Evolutionary conservation across 2,113 vertebrate species (phyloP), one percentile per base, ranked within the genome.

Genomic region (Blennius ocellaris): DNA sequence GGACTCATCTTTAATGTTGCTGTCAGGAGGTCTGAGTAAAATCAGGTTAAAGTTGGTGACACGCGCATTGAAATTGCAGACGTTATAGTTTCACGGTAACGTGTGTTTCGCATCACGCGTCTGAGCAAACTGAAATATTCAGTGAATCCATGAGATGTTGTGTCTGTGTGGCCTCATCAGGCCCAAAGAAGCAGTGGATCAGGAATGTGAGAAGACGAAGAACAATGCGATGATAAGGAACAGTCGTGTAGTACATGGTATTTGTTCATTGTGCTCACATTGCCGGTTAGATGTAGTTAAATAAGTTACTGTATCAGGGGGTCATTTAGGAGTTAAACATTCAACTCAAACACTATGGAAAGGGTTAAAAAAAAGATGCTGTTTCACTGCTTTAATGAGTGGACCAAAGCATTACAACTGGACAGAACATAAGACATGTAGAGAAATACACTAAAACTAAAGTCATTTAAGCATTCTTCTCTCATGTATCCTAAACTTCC

Each of bases 361-460:
- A 63, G 52, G 56, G 12, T 36, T 36, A 53, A 75, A 86, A 75
- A 86, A 86, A 75, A 72, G 8, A 67, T 47, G 39, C 43, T 73
- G 72, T 71, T 78, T 67, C 65, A 60, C 41, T 52, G 53, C 61
- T 69, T 79, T 57, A 58, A 16, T 63, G 39, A 47, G 11, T 10
- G 45, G 8, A 17, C 0, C 41, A 48, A 60, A 74, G 48, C 17
- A 12, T 71, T 50, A 56, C 36, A 57, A 12, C 14, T 54, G 51
- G 56, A 45, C 17, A 39, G 50, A 48, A 43, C 79, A 86, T 80
- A 83, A 82, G 69, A 69, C 80, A 58, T 21, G 58, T 21, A 55
- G 80, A 81, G 78, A 72, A 55, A 43, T 55, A 72, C 45, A 74
- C 72, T 75, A 38, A 59, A 49, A 12, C 44, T 66, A 41, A 51